Percentiles rank a stretch among this genome's conserved stretches.
These are phyloP conservation scores for Drosophila prolongata DNA, from an alignment of 2,888 invertebrate genomes.

Conservation along the genomic window DNA sequence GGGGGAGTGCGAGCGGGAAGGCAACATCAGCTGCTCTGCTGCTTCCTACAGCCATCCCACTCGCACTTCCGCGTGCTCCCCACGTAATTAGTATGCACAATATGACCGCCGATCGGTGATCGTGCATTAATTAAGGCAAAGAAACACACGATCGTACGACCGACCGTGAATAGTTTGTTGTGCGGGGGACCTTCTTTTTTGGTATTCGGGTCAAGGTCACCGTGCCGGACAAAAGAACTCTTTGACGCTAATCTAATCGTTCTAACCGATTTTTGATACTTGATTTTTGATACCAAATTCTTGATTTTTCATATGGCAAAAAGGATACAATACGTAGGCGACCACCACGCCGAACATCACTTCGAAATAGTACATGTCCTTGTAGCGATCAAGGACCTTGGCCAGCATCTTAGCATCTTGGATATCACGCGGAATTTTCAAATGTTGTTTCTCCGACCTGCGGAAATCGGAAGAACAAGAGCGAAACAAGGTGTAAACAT, in stretches of 20 bases:
- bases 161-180: conserved; percentile 24
- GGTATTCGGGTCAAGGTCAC: conserved; percentile 69
- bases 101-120: conserved; percentile 36
- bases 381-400: conserved; percentile 94
- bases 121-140: conserved; percentile 36
- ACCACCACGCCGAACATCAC: conserved; percentile 95
- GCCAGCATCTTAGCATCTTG: conserved; percentile 98
- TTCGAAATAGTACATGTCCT: conserved; percentile 95
- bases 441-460: conserved; percentile 92
- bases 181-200: conserved; percentile 24
- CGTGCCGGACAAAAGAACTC: conserved; percentile 7
- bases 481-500: conserved; percentile 37
- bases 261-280: conserved; percentile 5
- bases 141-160: conserved; percentile 17
- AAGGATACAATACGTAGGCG: conserved; percentile 99
- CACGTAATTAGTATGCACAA: conserved; percentile 57
- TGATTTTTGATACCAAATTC: not conserved
- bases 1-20: conserved; percentile 5
- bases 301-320: conserved; percentile 62
- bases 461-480: conserved; percentile 23
- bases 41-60: conserved; percentile 24
- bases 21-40: conserved; percentile 16
- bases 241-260: conserved; percentile 28
- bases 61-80: conserved; percentile 24
- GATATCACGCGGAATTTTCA: conserved; percentile 96